Base-by-base conservation (phyloP, 2,888 invertebrate species). In the Patella caerulea region DNA sequence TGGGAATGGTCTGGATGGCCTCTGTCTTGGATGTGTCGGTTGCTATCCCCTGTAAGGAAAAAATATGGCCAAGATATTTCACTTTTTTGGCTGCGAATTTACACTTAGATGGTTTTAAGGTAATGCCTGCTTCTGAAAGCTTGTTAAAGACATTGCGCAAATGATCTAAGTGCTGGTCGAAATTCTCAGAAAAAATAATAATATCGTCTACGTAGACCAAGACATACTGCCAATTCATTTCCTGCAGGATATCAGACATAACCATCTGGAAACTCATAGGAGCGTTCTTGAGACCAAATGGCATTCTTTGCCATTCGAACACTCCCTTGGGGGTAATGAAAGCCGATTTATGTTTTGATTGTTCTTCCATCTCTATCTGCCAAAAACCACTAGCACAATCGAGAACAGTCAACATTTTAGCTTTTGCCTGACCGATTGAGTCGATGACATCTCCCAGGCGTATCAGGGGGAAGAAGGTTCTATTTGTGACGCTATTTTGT, bases 151-250 rank as follows among this genome's bases (percentile, higher is more conserved):
- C 81, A 24, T 74, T 53, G n/a, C 72, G n/a, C 3, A 84, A 53
- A 69, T 82, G 80, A 65, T 78, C 17, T 29, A 81, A 74, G 72
- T 83, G 83, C 29, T 78, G 78, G 3, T 82, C 78, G 74, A 84
- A 80, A 12, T 73, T 74, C 3, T 73, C 45, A 24, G 76, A 78
- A 72, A 83, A 83, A n/a, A 83, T 74, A 12, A 83, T 65, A n/a
- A 83, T 80, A 75, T 85, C 85, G 76, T 85, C 85, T 5, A 83
- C 73, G 69, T 86, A 85, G 19, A 81, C 78, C 12, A 84, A 55
- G 0, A 81, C 78, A 69, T 73, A 81, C 75, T 83, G 81, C 80
- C 82, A 85, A 29, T 82, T 79, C 24, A 85, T 45, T 15, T 76
- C 76, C n/a, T 79, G n/a, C 14, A 85, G 72, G 4, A 84, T 78